Conservation (phyloP, 2,888 invertebrate genomes). For the Pachymerium ferrugineum region DNA sequence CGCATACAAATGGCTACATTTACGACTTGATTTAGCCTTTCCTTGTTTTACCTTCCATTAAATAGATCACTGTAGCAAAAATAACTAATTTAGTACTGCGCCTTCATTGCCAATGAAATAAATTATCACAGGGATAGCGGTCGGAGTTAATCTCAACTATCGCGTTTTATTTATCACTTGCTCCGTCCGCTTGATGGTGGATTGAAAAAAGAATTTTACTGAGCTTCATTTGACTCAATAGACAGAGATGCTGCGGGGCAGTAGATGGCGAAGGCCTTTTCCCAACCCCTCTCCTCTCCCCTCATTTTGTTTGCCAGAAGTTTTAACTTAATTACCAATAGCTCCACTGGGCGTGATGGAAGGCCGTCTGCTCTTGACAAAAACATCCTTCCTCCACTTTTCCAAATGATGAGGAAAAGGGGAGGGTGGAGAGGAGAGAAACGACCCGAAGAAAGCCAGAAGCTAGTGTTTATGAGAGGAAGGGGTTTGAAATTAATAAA, state of each 20-base stretch:
- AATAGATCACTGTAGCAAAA: constrained; percentile 27
- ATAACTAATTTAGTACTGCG: constrained; percentile 17
- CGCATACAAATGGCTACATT: constrained; percentile 27
- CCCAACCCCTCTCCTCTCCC: background rate
- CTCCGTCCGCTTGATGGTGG: constrained; percentile 8
- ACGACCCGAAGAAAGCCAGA: background rate
- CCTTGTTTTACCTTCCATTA: constrained; percentile 27
- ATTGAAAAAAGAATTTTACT: background rate
- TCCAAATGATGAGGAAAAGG: constrained; percentile 1
- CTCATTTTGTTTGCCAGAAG: constrained; percentile 23
- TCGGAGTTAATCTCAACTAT: constrained; percentile 22
- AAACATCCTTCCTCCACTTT: constrained; percentile 16
- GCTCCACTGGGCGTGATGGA: constrained; percentile 27
- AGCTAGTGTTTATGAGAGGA: background rate
- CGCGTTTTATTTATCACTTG: constrained; percentile 16
- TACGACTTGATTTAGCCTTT: constrained; percentile 27
- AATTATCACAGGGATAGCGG: constrained; percentile 13
- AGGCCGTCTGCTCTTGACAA: constrained; percentile 24
- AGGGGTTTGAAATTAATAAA: background rate
- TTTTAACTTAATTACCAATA: constrained; percentile 27
- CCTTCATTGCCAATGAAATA: constrained; percentile 24
- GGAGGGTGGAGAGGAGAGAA: background rate
- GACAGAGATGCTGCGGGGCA: background rate
- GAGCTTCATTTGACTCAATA: constrained; percentile 19
- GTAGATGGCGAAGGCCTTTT: background rate